phyloP scores from a whole-genome alignment of 1,140 invertebrate species.

The Luehdorfia chinensis region DNA sequence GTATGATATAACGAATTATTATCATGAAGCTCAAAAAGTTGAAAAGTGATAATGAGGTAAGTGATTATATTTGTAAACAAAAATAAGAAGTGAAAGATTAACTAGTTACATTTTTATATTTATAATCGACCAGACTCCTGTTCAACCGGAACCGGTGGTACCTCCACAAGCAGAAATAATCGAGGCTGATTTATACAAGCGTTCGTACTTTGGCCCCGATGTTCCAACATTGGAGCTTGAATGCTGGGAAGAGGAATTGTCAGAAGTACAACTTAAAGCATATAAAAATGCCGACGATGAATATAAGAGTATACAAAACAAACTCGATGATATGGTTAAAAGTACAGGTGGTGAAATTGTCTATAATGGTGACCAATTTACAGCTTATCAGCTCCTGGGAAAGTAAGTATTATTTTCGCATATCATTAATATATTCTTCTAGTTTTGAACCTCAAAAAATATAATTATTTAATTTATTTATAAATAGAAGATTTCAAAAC shows the following conservation, averaged over 20 bases:
- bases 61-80: slow-evolving; percentile 10
- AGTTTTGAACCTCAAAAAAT: neutral
- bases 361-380: slow-evolving; percentile 79
- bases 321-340: slow-evolving; percentile 77
- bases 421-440: neutral
- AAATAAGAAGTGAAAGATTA: neutral
- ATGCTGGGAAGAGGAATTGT: slow-evolving; percentile 82
- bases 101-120: too few relatives aligned
- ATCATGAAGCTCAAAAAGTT: slow-evolving; percentile 62
- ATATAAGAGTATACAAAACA: slow-evolving; percentile 79
- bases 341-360: slow-evolving; percentile 79
- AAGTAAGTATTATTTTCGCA: slow-evolving; percentile 58
- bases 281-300: slow-evolving; percentile 79
- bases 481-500: too few relatives aligned
- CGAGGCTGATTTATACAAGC: slow-evolving; percentile 67
- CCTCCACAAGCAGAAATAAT: slow-evolving; percentile 67
- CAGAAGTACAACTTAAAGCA: slow-evolving; percentile 78
- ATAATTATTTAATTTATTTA: too few relatives aligned
- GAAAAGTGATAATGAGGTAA: slow-evolving; percentile 51
- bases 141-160: slow-evolving; percentile 36
- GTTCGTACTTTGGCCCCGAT: slow-evolving; percentile 72
- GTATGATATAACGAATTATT: too few relatives aligned
- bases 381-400: slow-evolving; percentile 77
- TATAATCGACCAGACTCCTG: slow-evolving; percentile 5
- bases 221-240: slow-evolving; percentile 80